Evolutionary conservation across 2,113 vertebrate species (phyloP).

Genomic region (Aleadryas rufinucha): DNA sequence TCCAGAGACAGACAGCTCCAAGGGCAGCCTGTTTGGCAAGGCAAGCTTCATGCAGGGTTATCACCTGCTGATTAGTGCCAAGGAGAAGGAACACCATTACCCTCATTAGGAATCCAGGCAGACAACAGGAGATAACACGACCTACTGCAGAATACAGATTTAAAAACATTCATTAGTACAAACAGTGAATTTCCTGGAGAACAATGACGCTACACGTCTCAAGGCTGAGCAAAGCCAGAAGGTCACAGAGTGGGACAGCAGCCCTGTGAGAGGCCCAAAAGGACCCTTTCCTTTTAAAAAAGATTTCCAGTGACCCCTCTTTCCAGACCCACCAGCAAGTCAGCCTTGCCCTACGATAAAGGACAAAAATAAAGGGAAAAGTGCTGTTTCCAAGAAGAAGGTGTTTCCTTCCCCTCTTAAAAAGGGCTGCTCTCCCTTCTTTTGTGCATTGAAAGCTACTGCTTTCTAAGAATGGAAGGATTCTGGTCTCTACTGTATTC

Average conservation of each 20-base stretch:
- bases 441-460: not conserved
- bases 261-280: not conserved
- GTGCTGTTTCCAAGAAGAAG: not conserved
- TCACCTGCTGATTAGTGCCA: not conserved
- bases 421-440: not conserved
- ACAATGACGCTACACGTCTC: not conserved
- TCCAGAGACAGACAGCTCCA: not conserved
- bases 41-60: not conserved
- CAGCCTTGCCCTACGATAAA: not conserved
- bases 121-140: not conserved
- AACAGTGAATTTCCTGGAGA: slow-evolving; percentile 18
- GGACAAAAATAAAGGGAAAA: not conserved
- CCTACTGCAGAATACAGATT: not conserved
- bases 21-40: not conserved
- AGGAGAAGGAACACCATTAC: not conserved
- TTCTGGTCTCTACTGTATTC: not conserved
- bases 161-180: slow-evolving; percentile 13
- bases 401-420: not conserved
- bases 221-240: slow-evolving; percentile 1
- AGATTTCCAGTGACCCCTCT: not conserved
- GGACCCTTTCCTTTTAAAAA: not conserved
- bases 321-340: not conserved
- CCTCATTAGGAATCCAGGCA: not conserved
- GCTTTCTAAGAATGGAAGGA: not conserved
- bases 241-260: not conserved